These are phyloP conservation scores for Acipenser oxyrinchus DNA, from an alignment of 2,797 vertebrate genomes.

Conservation along the genomic window DNA sequence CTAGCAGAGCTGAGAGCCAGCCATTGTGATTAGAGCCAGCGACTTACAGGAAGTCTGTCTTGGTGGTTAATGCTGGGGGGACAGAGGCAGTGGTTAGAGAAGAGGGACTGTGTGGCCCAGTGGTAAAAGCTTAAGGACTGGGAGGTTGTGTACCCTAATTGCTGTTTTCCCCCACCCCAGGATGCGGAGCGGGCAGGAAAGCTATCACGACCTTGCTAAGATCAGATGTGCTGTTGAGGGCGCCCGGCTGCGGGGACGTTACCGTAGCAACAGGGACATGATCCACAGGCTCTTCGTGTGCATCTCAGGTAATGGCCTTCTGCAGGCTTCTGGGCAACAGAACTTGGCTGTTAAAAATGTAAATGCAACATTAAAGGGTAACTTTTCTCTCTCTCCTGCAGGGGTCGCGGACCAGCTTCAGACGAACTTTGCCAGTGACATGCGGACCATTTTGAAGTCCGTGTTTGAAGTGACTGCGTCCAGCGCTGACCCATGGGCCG, in stretches of 20 bases:
- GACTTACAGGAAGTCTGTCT: background rate
- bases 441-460: conserved; percentile 50
- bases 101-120: too few species aligned
- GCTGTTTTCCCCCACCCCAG: background rate
- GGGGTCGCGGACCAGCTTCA: conserved; percentile 60
- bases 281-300: conserved; percentile 57
- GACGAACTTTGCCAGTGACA: conserved; percentile 59
- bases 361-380: too few species aligned
- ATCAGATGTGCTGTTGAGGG: background rate
- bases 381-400: conserved; percentile 14
- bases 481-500: background rate
- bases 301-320: conserved; percentile 41
- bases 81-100: background rate
- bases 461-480: conserved; percentile 48
- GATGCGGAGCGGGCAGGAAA: background rate
- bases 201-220: background rate
- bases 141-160: background rate
- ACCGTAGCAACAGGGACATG: conserved; percentile 49
- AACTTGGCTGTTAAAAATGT: too few species aligned
- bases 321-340: too few species aligned
- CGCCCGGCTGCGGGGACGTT: conserved; percentile 35
- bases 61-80: background rate
- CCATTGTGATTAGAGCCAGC: background rate
- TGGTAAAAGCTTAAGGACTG: too few species aligned
- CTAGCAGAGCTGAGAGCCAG: background rate